Percentiles rank a stretch among this genome's conserved stretches.
Evolutionary conservation across 1,140 invertebrate genomes (phyloP).

Genomic region (Luehdorfia chinensis): DNA sequence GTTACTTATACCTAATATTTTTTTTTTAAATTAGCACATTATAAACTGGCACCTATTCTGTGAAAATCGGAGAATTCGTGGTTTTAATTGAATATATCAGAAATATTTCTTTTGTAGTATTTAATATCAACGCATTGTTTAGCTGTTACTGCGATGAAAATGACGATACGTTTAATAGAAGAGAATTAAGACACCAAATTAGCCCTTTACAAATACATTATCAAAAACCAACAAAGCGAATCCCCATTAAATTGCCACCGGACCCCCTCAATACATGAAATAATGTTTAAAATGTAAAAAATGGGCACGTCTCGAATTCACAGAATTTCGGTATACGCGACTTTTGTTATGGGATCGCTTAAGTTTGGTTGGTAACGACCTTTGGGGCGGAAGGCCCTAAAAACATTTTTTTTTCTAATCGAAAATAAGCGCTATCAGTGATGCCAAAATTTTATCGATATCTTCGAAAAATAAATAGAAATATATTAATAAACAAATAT

Average conservation of each 20-base stretch:
- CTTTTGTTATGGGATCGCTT: constrained; percentile 53
- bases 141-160: too few species aligned
- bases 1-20: too few species aligned
- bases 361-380: constrained; percentile 34
- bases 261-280: constrained; percentile 43
- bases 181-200: constrained; percentile 42
- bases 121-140: too few species aligned
- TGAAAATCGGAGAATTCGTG: too few species aligned
- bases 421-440: constrained; percentile 26
- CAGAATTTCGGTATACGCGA: constrained; percentile 37
- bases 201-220: constrained; percentile 29
- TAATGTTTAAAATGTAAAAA: constrained; percentile 27
- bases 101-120: too few species aligned
- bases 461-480: too few species aligned
- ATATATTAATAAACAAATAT: too few species aligned
- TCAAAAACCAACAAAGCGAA: constrained; percentile 37
- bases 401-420: constrained; percentile 43
- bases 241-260: constrained; percentile 58
- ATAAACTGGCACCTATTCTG: too few species aligned
- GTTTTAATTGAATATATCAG: too few species aligned
- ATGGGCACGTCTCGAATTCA: too few species aligned
- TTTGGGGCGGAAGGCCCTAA: constrained; percentile 44
- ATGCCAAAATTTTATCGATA: constrained; percentile 11
- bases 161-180: too few species aligned
- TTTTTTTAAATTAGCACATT: too few species aligned